phyloP scores from a whole-genome alignment of 2,113 vertebrate genomes.

The Psammodynastes pulverulentus region DNA sequence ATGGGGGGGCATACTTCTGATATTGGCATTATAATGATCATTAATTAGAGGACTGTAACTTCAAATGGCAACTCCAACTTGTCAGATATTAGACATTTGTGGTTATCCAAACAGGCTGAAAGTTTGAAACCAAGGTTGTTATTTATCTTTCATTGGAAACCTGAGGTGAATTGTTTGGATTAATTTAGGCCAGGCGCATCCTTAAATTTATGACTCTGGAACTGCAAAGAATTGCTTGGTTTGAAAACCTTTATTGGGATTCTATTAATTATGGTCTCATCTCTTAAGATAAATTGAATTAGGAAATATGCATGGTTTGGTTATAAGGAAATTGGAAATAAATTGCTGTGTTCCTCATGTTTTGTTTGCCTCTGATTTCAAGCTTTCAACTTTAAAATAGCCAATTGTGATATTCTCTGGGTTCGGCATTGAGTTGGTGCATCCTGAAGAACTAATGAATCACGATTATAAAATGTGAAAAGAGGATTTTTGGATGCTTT shows the following conservation, averaged over 20 bases:
- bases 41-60: background rate
- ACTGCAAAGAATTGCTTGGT: background rate
- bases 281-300: background rate
- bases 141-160: background rate
- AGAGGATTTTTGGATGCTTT: no score
- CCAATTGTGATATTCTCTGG: background rate
- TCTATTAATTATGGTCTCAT: background rate
- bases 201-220: background rate
- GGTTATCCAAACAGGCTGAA: background rate
- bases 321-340: background rate
- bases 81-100: background rate
- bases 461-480: background rate
- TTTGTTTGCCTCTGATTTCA: background rate
- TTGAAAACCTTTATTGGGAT: background rate
- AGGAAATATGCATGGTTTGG: background rate
- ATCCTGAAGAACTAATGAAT: background rate
- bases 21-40: background rate
- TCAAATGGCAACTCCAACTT: background rate
- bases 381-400: background rate
- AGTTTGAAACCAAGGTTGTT: background rate
- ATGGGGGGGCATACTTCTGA: background rate
- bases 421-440: background rate
- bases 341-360: background rate
- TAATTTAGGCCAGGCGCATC: background rate
- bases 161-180: background rate